Evolutionary conservation across 1,140 invertebrate species (phyloP), one percentile per base, ranked within the genome.

Genomic region (Doryteuthis pealeii): DNA sequence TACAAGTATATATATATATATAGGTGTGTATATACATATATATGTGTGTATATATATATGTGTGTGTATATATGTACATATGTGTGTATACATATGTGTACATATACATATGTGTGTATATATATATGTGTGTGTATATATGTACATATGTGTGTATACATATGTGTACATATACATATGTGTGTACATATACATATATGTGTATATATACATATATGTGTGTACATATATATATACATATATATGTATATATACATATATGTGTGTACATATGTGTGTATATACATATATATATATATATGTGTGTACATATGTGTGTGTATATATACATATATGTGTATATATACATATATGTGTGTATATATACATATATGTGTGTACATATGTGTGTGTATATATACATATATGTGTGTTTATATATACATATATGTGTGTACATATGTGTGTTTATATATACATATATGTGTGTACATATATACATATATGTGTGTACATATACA

Each of bases 271-370:
- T 58, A 58, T 18, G 15, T 58, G 15, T 58, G 15, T 58, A 28
- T 18, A 58, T 58, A 58, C 15, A 58, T 58, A 58, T 58, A 58
- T 58, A 58, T 18, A 58, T 58, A 58, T 58, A 58, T 58, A 58
- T 58, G 15, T 18, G 15, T 58, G 15, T 58, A 58, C 15, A 58
- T 18, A 58, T 58, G 15, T 58, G 15, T 58, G 15, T 58, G 15
- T 58, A 58, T 18, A 58, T 58, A 58, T 58, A 58, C 15, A 58
- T 18, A 58, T 58, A 58, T 58, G 15, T 58, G 15, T 58, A 58
- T 58, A 58, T 18, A 58, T 58, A 26, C 15, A 58, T 58, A 58
- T 58, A 58, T 58, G 15, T 58, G 15, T 58, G 15, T 58, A 58
- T 58, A 58, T 26, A 26, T 18, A 58, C 15, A 26, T 58, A 28